Percentiles rank a stretch among this genome's conserved stretches.
These are phyloP conservation scores for Papilio elwesi DNA, from an alignment of 2,888 invertebrate species.

Conservation along the genomic window DNA sequence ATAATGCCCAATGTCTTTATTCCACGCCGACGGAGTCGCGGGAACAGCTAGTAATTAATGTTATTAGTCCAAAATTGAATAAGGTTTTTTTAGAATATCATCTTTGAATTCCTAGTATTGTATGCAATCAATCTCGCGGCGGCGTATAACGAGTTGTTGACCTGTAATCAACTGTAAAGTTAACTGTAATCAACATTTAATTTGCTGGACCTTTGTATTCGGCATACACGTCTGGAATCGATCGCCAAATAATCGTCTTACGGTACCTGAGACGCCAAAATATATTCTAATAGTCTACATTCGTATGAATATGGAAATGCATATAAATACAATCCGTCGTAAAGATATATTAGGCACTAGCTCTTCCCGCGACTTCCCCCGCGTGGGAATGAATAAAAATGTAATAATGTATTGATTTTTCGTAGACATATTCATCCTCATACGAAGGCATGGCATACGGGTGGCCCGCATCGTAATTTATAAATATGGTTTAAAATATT, in stretches of 20 bases:
- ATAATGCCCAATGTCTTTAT: too few species aligned
- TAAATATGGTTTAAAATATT: too few species aligned
- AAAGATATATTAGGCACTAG: too few species aligned
- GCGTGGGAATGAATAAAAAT: too few species aligned
- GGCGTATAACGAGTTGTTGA: constrained; percentile 56
- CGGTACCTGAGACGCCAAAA: constrained; percentile 42
- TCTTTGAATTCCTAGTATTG: constrained; percentile 19
- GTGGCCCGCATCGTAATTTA: too few species aligned
- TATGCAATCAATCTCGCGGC: constrained; percentile 9
- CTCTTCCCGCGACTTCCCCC: too few species aligned
- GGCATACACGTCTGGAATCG: constrained; percentile 62
- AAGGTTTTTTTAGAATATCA: not conserved
- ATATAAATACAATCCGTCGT: not conserved
- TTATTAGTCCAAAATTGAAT: not conserved
- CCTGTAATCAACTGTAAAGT: constrained; percentile 70
- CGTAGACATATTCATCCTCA: too few species aligned
- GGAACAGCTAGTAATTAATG: not conserved
- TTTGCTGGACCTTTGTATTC: constrained; percentile 62
- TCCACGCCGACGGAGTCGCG: too few species aligned
- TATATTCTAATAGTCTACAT: constrained; percentile 15
- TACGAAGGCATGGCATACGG: too few species aligned
- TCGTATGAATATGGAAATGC: constrained; percentile 2
- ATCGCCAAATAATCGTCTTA: constrained; percentile 47
- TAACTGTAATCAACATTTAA: constrained; percentile 79
- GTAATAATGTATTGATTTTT: too few species aligned